phyloP scores from a whole-genome alignment of 2,113 vertebrate genomes.

The Macheiramphus alcinus region DNA sequence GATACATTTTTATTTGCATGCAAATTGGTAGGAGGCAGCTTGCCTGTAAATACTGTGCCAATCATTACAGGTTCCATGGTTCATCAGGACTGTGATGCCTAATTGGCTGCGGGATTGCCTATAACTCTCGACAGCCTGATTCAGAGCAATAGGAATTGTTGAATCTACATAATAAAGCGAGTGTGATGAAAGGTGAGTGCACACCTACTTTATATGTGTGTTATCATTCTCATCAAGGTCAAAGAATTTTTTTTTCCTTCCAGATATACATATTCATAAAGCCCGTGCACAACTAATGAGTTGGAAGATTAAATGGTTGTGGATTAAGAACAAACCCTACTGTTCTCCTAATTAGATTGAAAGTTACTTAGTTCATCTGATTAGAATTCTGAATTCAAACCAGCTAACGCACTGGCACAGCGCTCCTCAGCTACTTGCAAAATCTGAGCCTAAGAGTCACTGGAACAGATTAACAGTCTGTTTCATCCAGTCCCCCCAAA shows the following conservation, averaged over 20 bases:
- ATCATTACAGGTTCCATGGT: slow-evolving; percentile 59
- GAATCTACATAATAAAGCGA: slow-evolving; percentile 65
- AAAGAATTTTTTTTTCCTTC: slow-evolving; percentile 42
- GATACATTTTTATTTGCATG: slow-evolving; percentile 67
- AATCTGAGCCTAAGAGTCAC: background rate
- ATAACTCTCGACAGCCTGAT: slow-evolving; percentile 36
- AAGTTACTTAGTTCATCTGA: slow-evolving; percentile 71
- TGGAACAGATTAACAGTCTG: background rate
- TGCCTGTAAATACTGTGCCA: slow-evolving; percentile 65
- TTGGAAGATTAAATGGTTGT: slow-evolving; percentile 70
- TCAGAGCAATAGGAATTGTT: slow-evolving; percentile 41
- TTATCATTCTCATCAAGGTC: slow-evolving; percentile 72
- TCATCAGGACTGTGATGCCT: slow-evolving; percentile 64
- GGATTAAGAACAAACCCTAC: slow-evolving; percentile 68
- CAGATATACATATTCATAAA: slow-evolving; percentile 74
- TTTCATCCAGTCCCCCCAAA: background rate
- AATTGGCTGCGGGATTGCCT: slow-evolving; percentile 55
- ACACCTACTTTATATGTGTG: slow-evolving; percentile 44
- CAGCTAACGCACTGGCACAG: background rate
- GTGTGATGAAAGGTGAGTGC: slow-evolving; percentile 14
- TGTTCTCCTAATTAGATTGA: slow-evolving; percentile 70
- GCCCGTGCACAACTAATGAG: slow-evolving; percentile 66
- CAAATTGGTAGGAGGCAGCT: slow-evolving; percentile 61
- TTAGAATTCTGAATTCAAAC: slow-evolving; percentile 69
- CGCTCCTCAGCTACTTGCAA: background rate